A percentile compares a stretch with the other conserved stretches of the same genome.
Conservation (phyloP, 2,888 invertebrate species). For the Eremobia ochroleuca region DNA sequence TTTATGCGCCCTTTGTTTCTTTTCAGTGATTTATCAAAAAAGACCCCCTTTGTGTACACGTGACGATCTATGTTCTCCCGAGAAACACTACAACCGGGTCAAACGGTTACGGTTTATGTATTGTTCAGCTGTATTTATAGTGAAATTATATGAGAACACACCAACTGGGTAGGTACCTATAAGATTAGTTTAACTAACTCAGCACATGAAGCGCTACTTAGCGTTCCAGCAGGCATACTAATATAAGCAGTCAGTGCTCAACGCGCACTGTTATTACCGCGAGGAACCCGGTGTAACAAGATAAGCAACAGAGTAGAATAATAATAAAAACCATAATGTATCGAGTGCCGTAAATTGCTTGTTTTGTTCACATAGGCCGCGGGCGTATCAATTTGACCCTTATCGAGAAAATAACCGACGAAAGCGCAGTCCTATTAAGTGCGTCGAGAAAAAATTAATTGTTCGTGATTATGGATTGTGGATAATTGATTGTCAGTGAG, state of each 20-base stretch:
- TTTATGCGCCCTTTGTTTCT: conserved; percentile 90
- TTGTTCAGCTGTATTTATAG: conserved; percentile 54
- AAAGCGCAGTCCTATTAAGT: conserved; percentile 86
- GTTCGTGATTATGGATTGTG: conserved; percentile 87
- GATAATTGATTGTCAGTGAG: conserved; percentile 84
- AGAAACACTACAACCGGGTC: conserved; percentile 75
- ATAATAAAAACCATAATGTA: conserved; percentile 85
- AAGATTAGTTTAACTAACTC: conserved; percentile 41
- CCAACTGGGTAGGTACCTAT: background rate
- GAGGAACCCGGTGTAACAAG: conserved; percentile 77
- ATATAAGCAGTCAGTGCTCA: conserved; percentile 63
- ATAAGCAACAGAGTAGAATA: conserved; percentile 80
- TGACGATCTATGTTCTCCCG: conserved; percentile 62
- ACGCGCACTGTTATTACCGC: conserved; percentile 75
- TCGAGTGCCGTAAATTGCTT: conserved; percentile 85
- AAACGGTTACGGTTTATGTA: conserved; percentile 71
- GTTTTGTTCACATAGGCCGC: conserved; percentile 86
- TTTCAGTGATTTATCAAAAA: conserved; percentile 89
- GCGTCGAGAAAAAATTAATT: conserved; percentile 86
- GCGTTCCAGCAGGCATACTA: conserved; percentile 59
- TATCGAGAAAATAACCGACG: conserved; percentile 88
- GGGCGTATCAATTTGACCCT: conserved; percentile 87
- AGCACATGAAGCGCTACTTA: conserved; percentile 52
- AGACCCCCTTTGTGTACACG: conserved; percentile 75
- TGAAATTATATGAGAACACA: conserved; percentile 42